These are phyloP conservation scores for Esox lucius DNA, from an alignment of 2,797 vertebrate species.

Conservation along the genomic window DNA sequence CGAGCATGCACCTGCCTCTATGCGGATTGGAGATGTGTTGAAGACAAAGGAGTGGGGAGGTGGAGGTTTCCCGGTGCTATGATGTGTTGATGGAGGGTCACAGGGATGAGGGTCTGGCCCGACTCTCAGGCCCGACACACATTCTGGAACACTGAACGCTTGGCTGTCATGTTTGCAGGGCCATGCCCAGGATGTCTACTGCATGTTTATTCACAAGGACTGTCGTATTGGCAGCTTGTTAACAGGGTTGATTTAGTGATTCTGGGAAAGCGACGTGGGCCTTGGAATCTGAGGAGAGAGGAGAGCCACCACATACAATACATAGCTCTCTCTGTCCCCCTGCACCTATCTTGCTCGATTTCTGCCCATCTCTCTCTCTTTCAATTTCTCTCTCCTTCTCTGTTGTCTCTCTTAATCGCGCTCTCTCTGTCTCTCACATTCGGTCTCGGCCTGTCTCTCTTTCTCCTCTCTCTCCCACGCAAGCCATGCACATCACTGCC, in stretches of 20 bases:
- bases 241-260: constrained; percentile 62
- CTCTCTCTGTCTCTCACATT: constrained; percentile 30
- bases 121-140: not conserved
- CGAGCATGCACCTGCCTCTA: constrained; percentile 31
- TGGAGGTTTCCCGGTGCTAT: not conserved
- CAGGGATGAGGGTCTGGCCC: constrained; percentile 8
- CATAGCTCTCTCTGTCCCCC: constrained; percentile 19
- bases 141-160: constrained; percentile 19
- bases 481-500: constrained; percentile 1
- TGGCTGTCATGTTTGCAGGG: constrained; percentile 63
- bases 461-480: not conserved
- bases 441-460: constrained; percentile 30
- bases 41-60: not conserved
- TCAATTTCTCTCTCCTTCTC: constrained; percentile 52
- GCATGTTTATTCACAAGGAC: constrained; percentile 69
- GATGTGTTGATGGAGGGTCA: not conserved
- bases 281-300: constrained; percentile 47
- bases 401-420: constrained; percentile 40
- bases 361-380: constrained; percentile 13
- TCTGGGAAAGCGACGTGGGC: constrained; percentile 56
- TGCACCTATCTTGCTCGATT: constrained; percentile 34
- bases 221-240: constrained; percentile 70
- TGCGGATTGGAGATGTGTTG: constrained; percentile 33
- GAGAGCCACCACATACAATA: constrained; percentile 39
- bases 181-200: constrained; percentile 42